These are phyloP conservation scores for Holocentrus rufus DNA, from an alignment of 2,797 vertebrate species.

Conservation along the genomic window DNA sequence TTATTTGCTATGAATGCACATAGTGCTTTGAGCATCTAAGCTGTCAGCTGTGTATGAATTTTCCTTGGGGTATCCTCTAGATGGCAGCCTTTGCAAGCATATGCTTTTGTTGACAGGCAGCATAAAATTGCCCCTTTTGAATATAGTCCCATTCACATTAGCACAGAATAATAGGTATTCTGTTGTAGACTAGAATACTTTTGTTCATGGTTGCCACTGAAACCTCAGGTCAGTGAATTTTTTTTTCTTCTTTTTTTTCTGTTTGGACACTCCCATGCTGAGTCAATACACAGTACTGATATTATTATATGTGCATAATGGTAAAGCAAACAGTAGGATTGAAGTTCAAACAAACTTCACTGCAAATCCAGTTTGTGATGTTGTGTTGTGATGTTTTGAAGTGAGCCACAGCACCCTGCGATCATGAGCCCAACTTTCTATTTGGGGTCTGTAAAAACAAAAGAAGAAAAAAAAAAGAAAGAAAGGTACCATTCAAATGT, in stretches of 20 bases:
- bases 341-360: slow-evolving; percentile 22
- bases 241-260: slow-evolving; percentile 7
- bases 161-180: slow-evolving; percentile 6
- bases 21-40: neutral
- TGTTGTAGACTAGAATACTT: neutral
- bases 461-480: no score
- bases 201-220: slow-evolving; percentile 15
- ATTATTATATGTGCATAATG: neutral
- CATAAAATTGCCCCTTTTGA: neutral
- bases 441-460: neutral
- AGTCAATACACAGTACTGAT: slow-evolving; percentile 22
- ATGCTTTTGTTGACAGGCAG: slow-evolving; percentile 7
- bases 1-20: neutral
- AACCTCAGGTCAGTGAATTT: slow-evolving; percentile 21
- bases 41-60: neutral
- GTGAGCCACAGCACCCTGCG: neutral
- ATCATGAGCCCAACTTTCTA: neutral
- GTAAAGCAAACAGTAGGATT: slow-evolving; percentile 29
- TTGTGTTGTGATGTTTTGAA: neutral
- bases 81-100: slow-evolving; percentile 70
- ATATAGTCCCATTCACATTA: neutral
- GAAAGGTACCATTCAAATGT: no score
- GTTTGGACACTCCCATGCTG: slow-evolving; percentile 33
- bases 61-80: slow-evolving; percentile 55
- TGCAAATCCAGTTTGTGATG: slow-evolving; percentile 5